phyloP scores from a whole-genome alignment of 2,113 vertebrate species.

The Tonatia bakeri region DNA sequence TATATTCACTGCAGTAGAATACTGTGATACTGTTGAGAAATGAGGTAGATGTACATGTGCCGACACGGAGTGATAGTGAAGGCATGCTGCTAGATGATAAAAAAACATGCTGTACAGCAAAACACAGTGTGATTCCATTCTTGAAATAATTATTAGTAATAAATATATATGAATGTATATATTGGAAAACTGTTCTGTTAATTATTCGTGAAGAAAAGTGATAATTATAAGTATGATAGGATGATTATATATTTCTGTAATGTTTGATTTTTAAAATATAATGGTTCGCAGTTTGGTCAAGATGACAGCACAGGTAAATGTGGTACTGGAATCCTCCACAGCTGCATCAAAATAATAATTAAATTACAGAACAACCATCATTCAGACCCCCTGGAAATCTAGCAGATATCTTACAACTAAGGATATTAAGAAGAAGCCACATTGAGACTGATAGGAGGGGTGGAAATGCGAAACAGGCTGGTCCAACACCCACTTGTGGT shows the following conservation, averaged over 20 bases:
- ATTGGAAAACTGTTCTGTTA: conserved; percentile 25
- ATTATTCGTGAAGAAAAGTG: conserved; percentile 37
- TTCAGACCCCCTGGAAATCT: neutral
- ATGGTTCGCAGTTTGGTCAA: neutral
- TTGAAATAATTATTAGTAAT: conserved; percentile 22
- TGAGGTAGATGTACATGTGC: neutral
- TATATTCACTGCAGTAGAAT: neutral
- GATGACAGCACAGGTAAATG: neutral
- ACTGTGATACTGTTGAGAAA: neutral
- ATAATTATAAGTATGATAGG: conserved; percentile 33
- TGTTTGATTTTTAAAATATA: conserved; percentile 16
- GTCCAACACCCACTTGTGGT: neutral
- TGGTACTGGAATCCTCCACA: neutral
- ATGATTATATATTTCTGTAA: conserved; percentile 22
- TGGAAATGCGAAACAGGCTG: neutral
- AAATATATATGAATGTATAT: neutral
- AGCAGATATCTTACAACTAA: neutral
- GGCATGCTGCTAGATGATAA: neutral
- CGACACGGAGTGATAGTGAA: neutral
- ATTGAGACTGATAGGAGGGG: neutral
- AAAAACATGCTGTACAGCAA: neutral
- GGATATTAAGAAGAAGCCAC: neutral
- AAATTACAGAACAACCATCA: neutral
- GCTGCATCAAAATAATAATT: neutral
- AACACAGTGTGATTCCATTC: neutral